A percentile compares a stretch with the other conserved stretches of the same genome.
phyloP scores from a whole-genome alignment of 2,888 invertebrate species.

The Perdita meconis region DNA sequence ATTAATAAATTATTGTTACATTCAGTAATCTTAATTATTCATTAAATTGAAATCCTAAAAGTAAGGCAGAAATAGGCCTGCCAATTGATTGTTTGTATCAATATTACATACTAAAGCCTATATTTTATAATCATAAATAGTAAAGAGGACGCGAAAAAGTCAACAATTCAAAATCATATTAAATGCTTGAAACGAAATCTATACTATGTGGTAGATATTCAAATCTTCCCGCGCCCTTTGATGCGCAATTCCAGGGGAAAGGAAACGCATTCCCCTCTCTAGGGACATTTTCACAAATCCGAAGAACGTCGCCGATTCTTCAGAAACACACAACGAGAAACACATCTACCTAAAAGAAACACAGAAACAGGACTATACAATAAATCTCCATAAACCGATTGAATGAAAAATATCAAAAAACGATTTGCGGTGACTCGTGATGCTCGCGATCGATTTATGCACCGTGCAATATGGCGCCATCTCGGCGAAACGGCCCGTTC shows the following conservation, averaged over 20 bases:
- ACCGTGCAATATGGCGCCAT: conserved; percentile 39
- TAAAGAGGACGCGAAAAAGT: too few relatives aligned
- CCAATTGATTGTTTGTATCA: too few relatives aligned
- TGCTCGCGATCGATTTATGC: conserved; percentile 32
- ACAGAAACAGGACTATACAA: too few relatives aligned
- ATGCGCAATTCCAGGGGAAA: background rate
- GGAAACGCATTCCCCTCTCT: background rate
- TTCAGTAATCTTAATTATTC: too few relatives aligned
- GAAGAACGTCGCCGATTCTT: background rate
- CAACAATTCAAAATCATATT: too few relatives aligned
- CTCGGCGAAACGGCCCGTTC: background rate
- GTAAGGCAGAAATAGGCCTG: too few relatives aligned
- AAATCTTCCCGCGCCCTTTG: conserved; percentile 28
- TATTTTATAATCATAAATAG: too few relatives aligned
- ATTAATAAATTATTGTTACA: too few relatives aligned
- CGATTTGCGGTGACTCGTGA: background rate
- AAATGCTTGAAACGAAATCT: background rate
- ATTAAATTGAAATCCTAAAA: too few relatives aligned
- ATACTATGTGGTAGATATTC: background rate
- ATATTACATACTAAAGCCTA: too few relatives aligned
- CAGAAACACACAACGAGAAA: background rate
- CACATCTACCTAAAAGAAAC: background rate
- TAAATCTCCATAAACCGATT: background rate
- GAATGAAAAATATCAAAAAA: background rate
- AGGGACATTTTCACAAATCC: conserved; percentile 8